Conservation (phyloP, 2,888 invertebrate species). For the Drosophila pegasa region DNA sequence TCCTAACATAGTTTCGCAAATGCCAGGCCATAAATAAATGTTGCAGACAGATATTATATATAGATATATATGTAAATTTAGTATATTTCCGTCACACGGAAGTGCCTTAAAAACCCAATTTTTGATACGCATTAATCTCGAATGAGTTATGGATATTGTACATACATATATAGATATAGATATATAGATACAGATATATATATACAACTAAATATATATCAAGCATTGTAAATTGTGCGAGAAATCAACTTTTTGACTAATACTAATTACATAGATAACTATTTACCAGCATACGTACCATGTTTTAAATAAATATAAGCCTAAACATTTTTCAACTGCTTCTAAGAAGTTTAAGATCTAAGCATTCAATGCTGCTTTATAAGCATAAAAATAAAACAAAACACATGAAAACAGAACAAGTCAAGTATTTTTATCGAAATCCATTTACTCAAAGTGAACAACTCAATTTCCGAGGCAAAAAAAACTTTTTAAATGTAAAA, state of each 20-base stretch:
- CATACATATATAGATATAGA: conserved; percentile 22
- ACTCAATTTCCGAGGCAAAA: conserved; percentile 15
- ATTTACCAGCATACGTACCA: conserved; percentile 76
- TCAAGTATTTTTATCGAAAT: conserved; percentile 69
- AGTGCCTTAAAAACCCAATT: conserved; percentile 82
- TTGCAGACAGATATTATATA: conserved; percentile 47
- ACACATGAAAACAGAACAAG: conserved; percentile 17
- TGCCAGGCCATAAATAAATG: conserved; percentile 58
- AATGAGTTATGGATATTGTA: conserved; percentile 55
- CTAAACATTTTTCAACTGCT: conserved; percentile 70
- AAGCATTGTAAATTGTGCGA: conserved; percentile 69
- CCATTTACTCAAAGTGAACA: conserved; percentile 61
- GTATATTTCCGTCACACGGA: conserved; percentile 85
- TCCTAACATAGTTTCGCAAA: conserved; percentile 55
- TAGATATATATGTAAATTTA: conserved; percentile 52
- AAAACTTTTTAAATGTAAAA: conserved; percentile 33
- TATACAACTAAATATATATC: conserved; percentile 11
- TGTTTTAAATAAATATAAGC: conserved; percentile 72
- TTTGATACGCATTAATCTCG: conserved; percentile 63
- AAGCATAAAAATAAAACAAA: conserved; percentile 35
- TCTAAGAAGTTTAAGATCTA: conserved; percentile 74
- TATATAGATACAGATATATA: not conserved
- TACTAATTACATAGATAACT: conserved; percentile 62
- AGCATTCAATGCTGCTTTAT: conserved; percentile 76
- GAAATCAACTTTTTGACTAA: conserved; percentile 75